These are phyloP conservation scores for Dolichomitus sp. DNA, from an alignment of 2,888 invertebrate genomes.

Conservation along the genomic window DNA sequence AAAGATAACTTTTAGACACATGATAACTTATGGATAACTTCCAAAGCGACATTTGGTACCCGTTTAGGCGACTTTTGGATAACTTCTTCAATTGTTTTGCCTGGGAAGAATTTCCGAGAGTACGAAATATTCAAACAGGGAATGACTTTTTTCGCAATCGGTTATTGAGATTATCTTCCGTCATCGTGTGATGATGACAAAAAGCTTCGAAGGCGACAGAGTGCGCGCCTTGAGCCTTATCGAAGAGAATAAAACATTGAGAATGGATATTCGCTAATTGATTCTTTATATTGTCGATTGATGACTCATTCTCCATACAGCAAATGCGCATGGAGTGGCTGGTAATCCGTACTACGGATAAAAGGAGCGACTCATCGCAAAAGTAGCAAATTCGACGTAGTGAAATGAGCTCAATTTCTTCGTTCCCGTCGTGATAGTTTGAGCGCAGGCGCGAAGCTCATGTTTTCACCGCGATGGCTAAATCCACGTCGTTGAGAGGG, in stretches of 20 bases:
- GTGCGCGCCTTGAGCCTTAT: neutral
- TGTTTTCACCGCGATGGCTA: constrained; percentile 16
- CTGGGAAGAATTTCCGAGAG: too few relatives aligned
- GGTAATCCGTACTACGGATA: neutral
- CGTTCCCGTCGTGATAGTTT: neutral
- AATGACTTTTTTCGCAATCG: constrained; percentile 13
- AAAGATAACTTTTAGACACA: too few relatives aligned
- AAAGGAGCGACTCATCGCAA: constrained; percentile 31
- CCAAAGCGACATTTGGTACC: too few relatives aligned
- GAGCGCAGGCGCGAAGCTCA: constrained; percentile 25
- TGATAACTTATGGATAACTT: too few relatives aligned
- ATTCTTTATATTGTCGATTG: constrained; percentile 17
- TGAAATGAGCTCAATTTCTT: neutral
- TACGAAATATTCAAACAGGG: neutral
- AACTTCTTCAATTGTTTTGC: too few relatives aligned
- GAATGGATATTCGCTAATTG: neutral
- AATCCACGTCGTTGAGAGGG: constrained; percentile 61
- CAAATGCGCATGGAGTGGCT: constrained; percentile 13
- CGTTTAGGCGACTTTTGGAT: too few relatives aligned
- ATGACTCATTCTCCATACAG: constrained; percentile 22
- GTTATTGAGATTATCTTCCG: neutral
- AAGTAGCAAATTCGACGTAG: neutral
- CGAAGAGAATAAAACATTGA: neutral
- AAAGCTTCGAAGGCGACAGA: neutral
- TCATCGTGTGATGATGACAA: neutral